A percentile compares a stretch with the other conserved stretches of the same genome.
Conservation (phyloP, 1,140 invertebrate genomes). For the Drosophila busckii region DNA sequence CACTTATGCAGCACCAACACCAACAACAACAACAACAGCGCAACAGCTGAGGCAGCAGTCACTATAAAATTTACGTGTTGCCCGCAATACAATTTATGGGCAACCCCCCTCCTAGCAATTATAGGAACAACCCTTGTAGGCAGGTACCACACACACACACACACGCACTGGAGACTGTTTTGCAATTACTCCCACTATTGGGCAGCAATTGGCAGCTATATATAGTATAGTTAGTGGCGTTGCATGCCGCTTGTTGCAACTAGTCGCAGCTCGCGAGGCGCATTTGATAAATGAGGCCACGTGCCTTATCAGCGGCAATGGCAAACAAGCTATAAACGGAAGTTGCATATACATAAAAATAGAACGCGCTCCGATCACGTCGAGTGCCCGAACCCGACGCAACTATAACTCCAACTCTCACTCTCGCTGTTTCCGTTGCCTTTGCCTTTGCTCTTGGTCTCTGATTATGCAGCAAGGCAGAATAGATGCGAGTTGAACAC, state of each 20-base stretch:
- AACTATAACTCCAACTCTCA: not conserved
- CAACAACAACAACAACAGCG: not conserved
- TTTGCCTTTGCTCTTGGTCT: conserved; percentile 17
- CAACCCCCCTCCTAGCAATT: conserved; percentile 30
- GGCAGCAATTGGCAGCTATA: conserved; percentile 28
- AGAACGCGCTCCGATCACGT: conserved; percentile 48
- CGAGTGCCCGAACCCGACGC: conserved; percentile 16
- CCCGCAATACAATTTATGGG: conserved; percentile 64
- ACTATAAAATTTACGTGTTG: conserved; percentile 53
- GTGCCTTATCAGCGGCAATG: conserved; percentile 61
- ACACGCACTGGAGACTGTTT: conserved; percentile 5
- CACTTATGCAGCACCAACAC: conserved; percentile 1
- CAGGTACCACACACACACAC: conserved; percentile 3
- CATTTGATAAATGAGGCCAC: conserved; percentile 72
- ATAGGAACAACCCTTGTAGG: conserved; percentile 31
- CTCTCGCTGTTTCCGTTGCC: not conserved
- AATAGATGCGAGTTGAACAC: conserved; percentile 67
- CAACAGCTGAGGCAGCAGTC: not conserved
- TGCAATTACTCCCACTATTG: conserved; percentile 23
- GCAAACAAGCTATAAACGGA: conserved; percentile 56
- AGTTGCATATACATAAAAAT: conserved; percentile 45
- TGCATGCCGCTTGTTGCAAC: conserved; percentile 64
- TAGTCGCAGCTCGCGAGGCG: conserved; percentile 37
- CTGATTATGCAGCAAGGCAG: conserved; percentile 67
- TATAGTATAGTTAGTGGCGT: conserved; percentile 41